These are phyloP conservation scores for Clarias macrocephalus DNA, from an alignment of 2,113 vertebrate species.

Conservation along the genomic window DNA sequence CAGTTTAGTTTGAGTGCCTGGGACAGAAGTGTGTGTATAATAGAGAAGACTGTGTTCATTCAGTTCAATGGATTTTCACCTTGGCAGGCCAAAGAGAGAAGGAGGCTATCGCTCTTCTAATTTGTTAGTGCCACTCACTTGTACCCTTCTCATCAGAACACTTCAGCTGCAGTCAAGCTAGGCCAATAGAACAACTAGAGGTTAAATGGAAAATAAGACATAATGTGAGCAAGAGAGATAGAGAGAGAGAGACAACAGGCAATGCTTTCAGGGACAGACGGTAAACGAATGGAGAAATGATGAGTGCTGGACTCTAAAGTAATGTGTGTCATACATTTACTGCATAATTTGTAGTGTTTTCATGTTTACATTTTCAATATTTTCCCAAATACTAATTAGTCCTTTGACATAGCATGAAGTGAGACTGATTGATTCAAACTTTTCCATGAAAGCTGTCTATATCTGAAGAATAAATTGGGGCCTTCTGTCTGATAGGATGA, in stretches of 20 bases:
- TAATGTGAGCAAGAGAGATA: not conserved
- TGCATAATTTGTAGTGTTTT: no score
- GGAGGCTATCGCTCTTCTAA: constrained; percentile 41
- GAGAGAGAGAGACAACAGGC: not conserved
- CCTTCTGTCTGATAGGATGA: no score
- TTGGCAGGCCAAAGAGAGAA: constrained; percentile 9
- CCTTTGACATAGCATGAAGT: no score
- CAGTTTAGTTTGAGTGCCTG: not conserved
- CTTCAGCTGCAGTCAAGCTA: constrained; percentile 15
- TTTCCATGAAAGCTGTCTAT: no score
- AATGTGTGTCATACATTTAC: not conserved
- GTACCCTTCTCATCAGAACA: constrained; percentile 1
- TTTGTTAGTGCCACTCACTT: constrained; percentile 47
- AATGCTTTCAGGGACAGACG: not conserved
- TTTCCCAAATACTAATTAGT: no score
- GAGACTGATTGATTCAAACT: no score
- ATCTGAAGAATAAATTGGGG: no score
- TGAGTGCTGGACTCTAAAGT: not conserved
- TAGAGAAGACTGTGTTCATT: constrained; percentile 28
- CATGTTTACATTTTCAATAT: no score
- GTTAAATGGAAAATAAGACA: constrained; percentile 29
- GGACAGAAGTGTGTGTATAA: constrained; percentile 11
- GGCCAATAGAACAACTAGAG: not conserved
- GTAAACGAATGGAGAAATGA: not conserved
- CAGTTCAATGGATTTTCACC: constrained; percentile 42